Conservation (phyloP, 92 coral and sea anemone genomes). For the Plumapathes pennacea region DNA sequence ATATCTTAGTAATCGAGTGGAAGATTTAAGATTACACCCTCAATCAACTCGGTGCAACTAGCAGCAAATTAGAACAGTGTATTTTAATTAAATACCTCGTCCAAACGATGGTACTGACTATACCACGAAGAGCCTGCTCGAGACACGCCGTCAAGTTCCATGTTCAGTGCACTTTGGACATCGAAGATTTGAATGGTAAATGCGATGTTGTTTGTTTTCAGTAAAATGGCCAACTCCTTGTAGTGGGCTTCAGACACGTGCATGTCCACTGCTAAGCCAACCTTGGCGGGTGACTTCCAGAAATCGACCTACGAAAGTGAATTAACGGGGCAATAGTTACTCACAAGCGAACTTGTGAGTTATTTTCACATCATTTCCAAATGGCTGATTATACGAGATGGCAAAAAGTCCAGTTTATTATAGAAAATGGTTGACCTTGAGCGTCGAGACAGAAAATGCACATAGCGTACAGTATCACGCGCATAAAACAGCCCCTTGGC, state of each 20-base stretch:
- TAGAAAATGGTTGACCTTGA: neutral
- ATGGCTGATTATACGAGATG: neutral
- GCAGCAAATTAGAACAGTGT: too few relatives aligned
- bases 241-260: constrained; percentile 56
- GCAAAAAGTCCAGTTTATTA: neutral
- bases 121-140: constrained; percentile 20
- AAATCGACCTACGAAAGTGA: constrained; percentile 54
- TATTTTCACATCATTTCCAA: neutral
- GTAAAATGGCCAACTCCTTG: constrained; percentile 34
- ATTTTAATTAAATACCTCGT: too few relatives aligned
- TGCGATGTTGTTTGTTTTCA: constrained; percentile 39
- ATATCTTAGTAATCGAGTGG: too few relatives aligned
- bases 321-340: neutral
- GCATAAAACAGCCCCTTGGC: too few relatives aligned
- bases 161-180: constrained; percentile 54
- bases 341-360: neutral
- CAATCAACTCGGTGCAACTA: too few relatives aligned
- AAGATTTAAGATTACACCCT: too few relatives aligned
- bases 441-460: too few relatives aligned
- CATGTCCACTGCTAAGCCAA: constrained; percentile 67
- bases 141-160: constrained; percentile 38
- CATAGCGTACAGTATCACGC: too few relatives aligned
- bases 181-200: constrained; percentile 65
- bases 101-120: constrained; percentile 44
- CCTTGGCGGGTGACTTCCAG: constrained; percentile 68